A percentile compares a stretch with the other conserved stretches of the same genome.
These are phyloP conservation scores for Apis cerana DNA, from an alignment of 1,140 invertebrate species.

Conservation along the genomic window DNA sequence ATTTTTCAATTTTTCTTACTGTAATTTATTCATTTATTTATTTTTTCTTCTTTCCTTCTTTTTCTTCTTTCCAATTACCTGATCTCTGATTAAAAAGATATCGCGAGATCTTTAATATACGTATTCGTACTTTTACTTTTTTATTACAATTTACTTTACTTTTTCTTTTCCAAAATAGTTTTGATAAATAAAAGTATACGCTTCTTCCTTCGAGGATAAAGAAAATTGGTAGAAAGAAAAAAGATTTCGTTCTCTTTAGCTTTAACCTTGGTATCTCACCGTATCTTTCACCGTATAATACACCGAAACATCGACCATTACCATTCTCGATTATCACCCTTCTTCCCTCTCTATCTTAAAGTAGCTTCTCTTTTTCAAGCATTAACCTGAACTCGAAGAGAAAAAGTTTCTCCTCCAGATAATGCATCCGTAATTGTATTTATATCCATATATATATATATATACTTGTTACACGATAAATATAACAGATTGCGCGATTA, in stretches of 20 bases:
- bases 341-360: background rate
- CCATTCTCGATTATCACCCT: slow-evolving; percentile 39
- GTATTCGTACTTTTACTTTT: too few relatives aligned
- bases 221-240: background rate
- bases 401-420: slow-evolving; percentile 24
- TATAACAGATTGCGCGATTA: too few relatives aligned
- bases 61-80: too few relatives aligned
- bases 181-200: background rate
- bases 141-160: background rate
- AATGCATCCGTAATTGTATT: background rate
- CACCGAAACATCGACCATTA: slow-evolving; percentile 33
- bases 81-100: too few relatives aligned
- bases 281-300: background rate
- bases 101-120: too few relatives aligned
- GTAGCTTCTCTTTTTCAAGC: slow-evolving; percentile 29
- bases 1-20: too few relatives aligned
- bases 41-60: too few relatives aligned
- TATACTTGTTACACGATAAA: too few relatives aligned
- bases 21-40: too few relatives aligned
- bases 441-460: too few relatives aligned
- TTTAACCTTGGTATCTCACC: too few relatives aligned
- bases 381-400: slow-evolving; percentile 29
- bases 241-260: background rate
- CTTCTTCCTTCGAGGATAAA: background rate
- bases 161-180: too few relatives aligned